Evolutionary conservation across 1,140 invertebrate genomes (phyloP), one percentile per base, ranked within the genome.

Genomic region (Drosophila subpulchrella): DNA sequence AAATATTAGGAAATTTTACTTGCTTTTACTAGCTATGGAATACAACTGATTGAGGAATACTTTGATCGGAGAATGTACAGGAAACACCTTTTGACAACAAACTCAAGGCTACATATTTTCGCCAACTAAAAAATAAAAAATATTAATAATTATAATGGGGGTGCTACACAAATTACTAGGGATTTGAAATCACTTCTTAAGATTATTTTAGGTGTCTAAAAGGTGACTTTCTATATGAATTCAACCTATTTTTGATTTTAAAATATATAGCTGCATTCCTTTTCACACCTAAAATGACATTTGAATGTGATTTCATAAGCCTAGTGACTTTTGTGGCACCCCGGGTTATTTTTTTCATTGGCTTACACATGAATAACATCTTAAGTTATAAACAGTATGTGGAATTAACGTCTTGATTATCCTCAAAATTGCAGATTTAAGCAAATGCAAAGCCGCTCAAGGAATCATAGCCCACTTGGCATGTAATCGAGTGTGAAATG

Each of bases 401-500:
- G 13, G 13, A 41, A 42, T 7, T 15, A 42, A 42, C 41, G n/a
- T 15, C 15, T 10, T 42, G n/a, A 17, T 42, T 3, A 17, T 13
- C 38, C 6, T 39, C 12, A 39, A 39, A 39, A 27, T 27, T 3
- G 8, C 0, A 10, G 32, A 34, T 2, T 46, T 6, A 7, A 15
- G 34, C 47, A 48, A 8, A 47, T 39, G 24, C 6, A 51, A 50
- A 62, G 15, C 32, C 46, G 15, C 13, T 30, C 4, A 30, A 53
- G 60, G 27, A 32, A 57, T 17, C 34, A 27, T 15, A 38, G 15
- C 13, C 51, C 36, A 70, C 53, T 71, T 71, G 36, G 54, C 42
- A 56, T 47, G 65, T 71, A 72, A 58, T 72, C 51, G 56, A 58
- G 51, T 72, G 66, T 71, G 44, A 72, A 72, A 72, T 72, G 66